phyloP scores from a whole-genome alignment of 1,140 invertebrate genomes.

The Cyphomyrmex costatus region DNA sequence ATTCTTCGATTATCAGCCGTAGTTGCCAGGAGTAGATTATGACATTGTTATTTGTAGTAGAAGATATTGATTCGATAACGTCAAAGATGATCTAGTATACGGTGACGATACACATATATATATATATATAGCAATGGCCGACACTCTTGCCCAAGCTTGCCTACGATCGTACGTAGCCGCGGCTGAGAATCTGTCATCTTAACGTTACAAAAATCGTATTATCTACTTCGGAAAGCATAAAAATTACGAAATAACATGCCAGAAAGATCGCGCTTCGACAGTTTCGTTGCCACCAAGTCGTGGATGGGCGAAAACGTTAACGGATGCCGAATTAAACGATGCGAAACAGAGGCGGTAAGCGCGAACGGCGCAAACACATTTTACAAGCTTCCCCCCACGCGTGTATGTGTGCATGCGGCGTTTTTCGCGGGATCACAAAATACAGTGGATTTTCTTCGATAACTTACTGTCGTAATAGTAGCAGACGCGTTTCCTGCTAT shows the following conservation, averaged over 20 bases:
- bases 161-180: conserved; percentile 78
- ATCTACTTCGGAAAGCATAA: background rate
- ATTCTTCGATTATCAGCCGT: background rate
- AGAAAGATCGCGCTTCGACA: background rate
- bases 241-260: background rate
- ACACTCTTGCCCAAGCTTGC: conserved; percentile 78
- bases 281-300: too few relatives aligned
- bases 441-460: conserved; percentile 61
- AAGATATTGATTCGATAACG: conserved; percentile 27
- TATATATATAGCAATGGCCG: conserved; percentile 77
- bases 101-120: conserved; percentile 59
- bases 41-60: conserved; percentile 17
- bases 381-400: conserved; percentile 69
- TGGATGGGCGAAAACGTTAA: background rate
- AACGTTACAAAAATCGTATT: conserved; percentile 77
- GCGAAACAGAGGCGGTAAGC: conserved; percentile 56
- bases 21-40: background rate
- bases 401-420: conserved; percentile 33
- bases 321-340: background rate
- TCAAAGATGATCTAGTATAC: conserved; percentile 74
- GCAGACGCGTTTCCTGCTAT: conserved; percentile 97
- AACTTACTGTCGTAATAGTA: conserved; percentile 99
- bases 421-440: conserved; percentile 71
- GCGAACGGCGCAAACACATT: conserved; percentile 75
- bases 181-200: conserved; percentile 79